Evolutionary conservation across 2,888 invertebrate species (phyloP), one percentile per base, ranked within the genome.

Genomic region (Temnothorax rugatulus): DNA sequence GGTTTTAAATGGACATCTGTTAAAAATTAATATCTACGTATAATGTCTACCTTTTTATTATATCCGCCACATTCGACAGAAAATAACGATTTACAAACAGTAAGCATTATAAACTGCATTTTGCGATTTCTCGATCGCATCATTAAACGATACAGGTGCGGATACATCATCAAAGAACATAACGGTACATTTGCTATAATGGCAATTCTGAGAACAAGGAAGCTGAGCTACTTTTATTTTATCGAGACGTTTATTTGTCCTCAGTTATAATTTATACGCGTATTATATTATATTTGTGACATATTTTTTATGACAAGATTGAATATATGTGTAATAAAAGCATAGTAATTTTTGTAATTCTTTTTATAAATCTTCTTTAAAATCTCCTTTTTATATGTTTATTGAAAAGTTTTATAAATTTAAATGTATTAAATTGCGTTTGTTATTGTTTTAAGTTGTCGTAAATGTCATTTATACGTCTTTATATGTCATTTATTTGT

Each of bases 121-220:
- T 34, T 63, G 7, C n/a, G 9, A 29, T 21, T 47, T 74, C 25
- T 50, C 38, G 21, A 29, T 75, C 15, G 5, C 15, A n/a, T 47
- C 34, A 15, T 75, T 63, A 75, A 63, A 75, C 2, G 34, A 50
- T 63, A 75, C 34, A 47, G 34, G n/a, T 38, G n/a, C 29, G 11
- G n/a, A n/a, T 34, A 47, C 11, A 64, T 13, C 25, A 3, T 74
- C 47, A 63, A 21, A 38, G 13, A 63, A 34, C 11, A 38, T 63
- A 75, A 75, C 34, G 34, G 47, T 63, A 2, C 34, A 50, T 15
- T 63, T n/a, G 8, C 41, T 34, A 9, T 47, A 66, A 29, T 47
- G 18, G 18, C 66, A 66, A 47, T 63, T 44, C 34, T 11, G 75
- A 15, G n/a, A 63, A 75, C 47, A 63, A 63, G 50, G 47, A 63